Base-by-base conservation (phyloP, 37 sponge, comb jelly and placozoan genomes). In the Mnemiopsis leidyi region DNA sequence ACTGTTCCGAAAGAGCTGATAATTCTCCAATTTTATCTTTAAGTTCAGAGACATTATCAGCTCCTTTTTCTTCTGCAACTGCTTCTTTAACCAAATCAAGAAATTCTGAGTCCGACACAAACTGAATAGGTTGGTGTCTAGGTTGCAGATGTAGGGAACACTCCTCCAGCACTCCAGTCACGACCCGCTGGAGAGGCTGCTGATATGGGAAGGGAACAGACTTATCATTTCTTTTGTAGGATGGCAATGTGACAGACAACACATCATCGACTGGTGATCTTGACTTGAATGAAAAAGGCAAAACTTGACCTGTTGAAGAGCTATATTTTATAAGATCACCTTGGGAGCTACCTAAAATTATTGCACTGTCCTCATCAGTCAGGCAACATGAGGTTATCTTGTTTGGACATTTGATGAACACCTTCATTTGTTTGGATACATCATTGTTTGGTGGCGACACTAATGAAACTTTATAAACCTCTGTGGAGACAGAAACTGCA, bases 391-490 rank as follows among this genome's bases (percentile, higher is more conserved):
- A 85, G n/a, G 40, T 85, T 38, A 85, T 85, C 24, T 85, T 38
- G 29, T 38, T 40, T 7, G 90, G 90, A 25, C 40, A 38, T 3
- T 35, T 85, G 1, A 85, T 85, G 39, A 85, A 85, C 40, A 37
- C 38, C 36, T 85, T 85, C 90, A 85, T 38, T 40, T 28, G 23
- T 13, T 38, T 40, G 24, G 38, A 39, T 0, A 85, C 36, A 23
- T 85, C 90, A 5, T 38, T 39, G 5, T 85, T 29, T n/a, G 40
- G 48, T 18, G 33, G 38, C 5, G 40, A 23, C n/a, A 39, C 36
- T 40, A 85, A 26, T 21, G 90, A 85, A 0, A 85, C 61, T 85
- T 39, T 85, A 25, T 85, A 85, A 37, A 85, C 90, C 23, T 38
- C 40, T 23, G 90, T 85, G 18, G 90, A 16, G 0, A 85, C 61